These are phyloP conservation scores for Holothuria scabra DNA, from an alignment of 53 echinoderm and acorn worm genomes.

Conservation along the genomic window DNA sequence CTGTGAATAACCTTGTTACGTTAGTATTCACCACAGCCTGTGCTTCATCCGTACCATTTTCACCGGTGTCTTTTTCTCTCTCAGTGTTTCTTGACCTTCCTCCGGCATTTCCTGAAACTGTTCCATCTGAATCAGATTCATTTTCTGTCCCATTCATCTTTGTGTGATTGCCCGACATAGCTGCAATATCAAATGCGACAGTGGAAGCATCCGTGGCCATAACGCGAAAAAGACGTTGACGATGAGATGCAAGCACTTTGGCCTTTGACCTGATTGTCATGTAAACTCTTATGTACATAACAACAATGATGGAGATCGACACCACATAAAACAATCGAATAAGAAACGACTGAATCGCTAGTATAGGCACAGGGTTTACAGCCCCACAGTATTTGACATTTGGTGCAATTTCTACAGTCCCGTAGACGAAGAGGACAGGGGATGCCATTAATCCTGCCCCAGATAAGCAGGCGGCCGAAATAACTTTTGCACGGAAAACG, in stretches of 20 bases:
- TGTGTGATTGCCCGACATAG: too few species aligned
- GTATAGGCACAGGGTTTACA: background rate
- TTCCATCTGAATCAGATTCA: too few species aligned
- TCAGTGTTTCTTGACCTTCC: too few species aligned
- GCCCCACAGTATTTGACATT: background rate
- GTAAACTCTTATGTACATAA: background rate
- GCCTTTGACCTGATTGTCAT: conserved; percentile 21
- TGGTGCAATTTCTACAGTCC: background rate
- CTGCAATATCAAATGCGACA: background rate
- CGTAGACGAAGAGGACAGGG: background rate
- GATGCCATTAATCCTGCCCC: background rate
- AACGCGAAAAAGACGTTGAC: background rate
- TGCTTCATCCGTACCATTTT: background rate
- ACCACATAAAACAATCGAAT: background rate
- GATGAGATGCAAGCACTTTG: conserved; percentile 16
- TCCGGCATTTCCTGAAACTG: too few species aligned
- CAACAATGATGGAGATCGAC: background rate
- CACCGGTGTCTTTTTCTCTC: background rate
- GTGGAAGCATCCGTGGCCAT: background rate
- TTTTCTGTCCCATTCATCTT: too few species aligned
- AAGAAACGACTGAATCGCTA: background rate
- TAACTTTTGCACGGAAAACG: background rate
- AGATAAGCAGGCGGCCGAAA: background rate
- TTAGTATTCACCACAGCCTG: background rate
- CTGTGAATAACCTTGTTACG: background rate